Conservation (phyloP, 2,113 vertebrate genomes). For the Neodontobutis hainanensis region DNA sequence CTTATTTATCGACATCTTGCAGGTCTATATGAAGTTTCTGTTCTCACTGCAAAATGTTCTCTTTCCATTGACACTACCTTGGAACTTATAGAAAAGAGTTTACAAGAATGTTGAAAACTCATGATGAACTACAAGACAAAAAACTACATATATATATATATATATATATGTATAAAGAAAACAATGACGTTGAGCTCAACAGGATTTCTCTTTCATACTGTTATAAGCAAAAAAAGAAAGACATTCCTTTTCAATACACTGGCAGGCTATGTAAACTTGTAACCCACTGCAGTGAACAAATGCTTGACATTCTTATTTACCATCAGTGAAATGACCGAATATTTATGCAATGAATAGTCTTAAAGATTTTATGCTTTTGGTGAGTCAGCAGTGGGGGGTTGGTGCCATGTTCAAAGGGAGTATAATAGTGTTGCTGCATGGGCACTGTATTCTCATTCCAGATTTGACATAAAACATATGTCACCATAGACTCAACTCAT, state of each 20-base stretch:
- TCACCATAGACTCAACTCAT: neutral
- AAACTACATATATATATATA: too few relatives aligned
- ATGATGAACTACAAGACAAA: too few relatives aligned
- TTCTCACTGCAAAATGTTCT: too few relatives aligned
- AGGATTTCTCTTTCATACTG: too few relatives aligned
- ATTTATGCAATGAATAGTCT: neutral
- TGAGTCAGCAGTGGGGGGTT: neutral
- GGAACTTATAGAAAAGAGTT: too few relatives aligned
- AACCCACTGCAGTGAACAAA: neutral
- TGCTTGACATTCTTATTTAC: neutral
- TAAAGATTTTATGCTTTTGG: neutral
- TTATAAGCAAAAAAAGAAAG: too few relatives aligned
- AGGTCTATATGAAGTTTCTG: neutral
- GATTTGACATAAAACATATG: conserved; percentile 9
- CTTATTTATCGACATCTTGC: neutral
- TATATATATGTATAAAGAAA: too few relatives aligned
- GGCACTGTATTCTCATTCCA: neutral
- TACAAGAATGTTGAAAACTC: too few relatives aligned
- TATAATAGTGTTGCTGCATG: neutral
- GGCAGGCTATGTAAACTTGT: neutral
- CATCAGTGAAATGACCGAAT: neutral
- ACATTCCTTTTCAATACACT: neutral
- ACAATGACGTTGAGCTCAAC: too few relatives aligned
- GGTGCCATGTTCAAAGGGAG: neutral
- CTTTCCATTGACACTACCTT: too few relatives aligned